Base-by-base conservation (phyloP, 1,140 invertebrate species). In the Lanistes nyassanus region DNA sequence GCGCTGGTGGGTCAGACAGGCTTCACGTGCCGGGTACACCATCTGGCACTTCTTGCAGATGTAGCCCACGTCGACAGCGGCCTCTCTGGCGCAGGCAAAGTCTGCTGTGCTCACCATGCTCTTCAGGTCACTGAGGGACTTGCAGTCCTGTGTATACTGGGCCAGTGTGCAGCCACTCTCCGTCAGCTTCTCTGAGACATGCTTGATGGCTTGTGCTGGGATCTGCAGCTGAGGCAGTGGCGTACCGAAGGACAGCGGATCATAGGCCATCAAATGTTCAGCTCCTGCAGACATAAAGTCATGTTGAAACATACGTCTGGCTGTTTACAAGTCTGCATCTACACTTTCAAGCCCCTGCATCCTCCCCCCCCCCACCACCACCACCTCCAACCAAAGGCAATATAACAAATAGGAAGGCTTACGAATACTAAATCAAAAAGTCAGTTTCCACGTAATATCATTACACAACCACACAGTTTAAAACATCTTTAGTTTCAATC, bases 31-130 rank as follows among this genome's bases (percentile, higher is more conserved):
- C 2, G 94, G 92, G 89, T 94, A 96, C 3, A 95, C 94, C 65
- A 94, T 92, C 72, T 94, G 94, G 88, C 95, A 96, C 84, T 94
- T 93, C 85, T 95, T 94, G 91, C 95, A 96, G 69, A 95, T 94
- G 90, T 94, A 94, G 80, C 94, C 95, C 29, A 95, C 91, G 84
- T 96, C 95, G 58, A 93, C 91, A 82, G 95, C 94, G 3, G 93
- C 87, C 79, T 94, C 91, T 84, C 78, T 90, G 82, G 82, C 84
- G 70, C 85, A 84, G 64, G 81, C 75, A 66, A 85, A 84, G 79
- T 89, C 86, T 23, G 79, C 77, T 36, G 77, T 74, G 47, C 82
- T 84, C 16, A 88, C 85, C 34, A 84, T 74, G 34, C 75, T 83
- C 71, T 85, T 80, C 47, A 89, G 85, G 81, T 90, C 90, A 29